Conservation (phyloP, 2,113 vertebrate species). For the Pandion haliaetus region DNA sequence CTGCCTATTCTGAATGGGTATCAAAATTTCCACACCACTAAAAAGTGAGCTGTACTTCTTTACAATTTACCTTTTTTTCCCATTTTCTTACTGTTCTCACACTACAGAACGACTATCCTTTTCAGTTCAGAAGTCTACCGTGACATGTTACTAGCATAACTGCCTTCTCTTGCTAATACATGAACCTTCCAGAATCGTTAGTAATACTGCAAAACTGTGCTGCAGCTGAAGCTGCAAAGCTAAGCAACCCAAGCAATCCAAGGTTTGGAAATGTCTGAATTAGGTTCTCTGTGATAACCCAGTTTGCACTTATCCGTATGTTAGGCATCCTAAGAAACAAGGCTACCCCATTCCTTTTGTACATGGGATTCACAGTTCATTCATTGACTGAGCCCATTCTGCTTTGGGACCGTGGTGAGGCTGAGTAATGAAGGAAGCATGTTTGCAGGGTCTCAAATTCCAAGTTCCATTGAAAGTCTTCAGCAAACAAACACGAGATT, state of each 20-base stretch:
- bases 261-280: neutral
- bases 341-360: neutral
- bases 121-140: neutral
- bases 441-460: neutral
- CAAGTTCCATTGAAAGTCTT: neutral
- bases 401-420: accelerated
- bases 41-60: neutral
- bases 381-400: neutral
- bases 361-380: accelerated
- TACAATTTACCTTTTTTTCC: neutral
- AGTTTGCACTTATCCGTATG: neutral
- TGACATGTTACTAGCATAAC: neutral
- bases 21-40: neutral
- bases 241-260: neutral
- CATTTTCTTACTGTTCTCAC: neutral
- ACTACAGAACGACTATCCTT: neutral
- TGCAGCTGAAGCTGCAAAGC: neutral
- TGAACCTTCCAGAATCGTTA: neutral
- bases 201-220: neutral
- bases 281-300: neutral
- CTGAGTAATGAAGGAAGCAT: neutral
- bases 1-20: neutral
- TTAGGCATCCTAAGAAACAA: neutral
- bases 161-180: neutral
- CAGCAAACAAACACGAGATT: neutral